Conservation (phyloP, 2,888 invertebrate genomes). For the Lasioglossum malachurum region DNA sequence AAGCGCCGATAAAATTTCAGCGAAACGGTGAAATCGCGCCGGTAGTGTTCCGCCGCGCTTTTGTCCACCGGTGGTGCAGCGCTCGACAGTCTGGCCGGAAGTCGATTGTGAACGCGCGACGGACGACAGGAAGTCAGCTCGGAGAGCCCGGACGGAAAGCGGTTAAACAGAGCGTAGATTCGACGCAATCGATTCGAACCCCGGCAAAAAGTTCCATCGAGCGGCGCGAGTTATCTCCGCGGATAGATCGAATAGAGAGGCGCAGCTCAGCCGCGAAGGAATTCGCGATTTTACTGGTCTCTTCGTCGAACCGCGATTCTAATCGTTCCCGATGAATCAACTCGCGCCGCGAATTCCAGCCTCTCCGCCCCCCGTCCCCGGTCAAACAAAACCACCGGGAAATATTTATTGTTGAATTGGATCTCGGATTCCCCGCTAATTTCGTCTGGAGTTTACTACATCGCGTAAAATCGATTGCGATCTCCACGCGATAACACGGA, state of each 20-base stretch:
- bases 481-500: not conserved
- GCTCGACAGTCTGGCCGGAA: constrained; percentile 67
- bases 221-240: constrained; percentile 2
- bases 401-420: not conserved
- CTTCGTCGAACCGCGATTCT: constrained; percentile 10
- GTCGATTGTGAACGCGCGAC: constrained; percentile 71
- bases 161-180: constrained; percentile 78
- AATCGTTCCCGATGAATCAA: not conserved
- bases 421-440: not conserved
- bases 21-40: not conserved
- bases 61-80: constrained; percentile 39
- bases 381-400: not conserved
- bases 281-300: not conserved
- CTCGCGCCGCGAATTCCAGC: not conserved
- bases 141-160: constrained; percentile 75
- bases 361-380: not conserved
- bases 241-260: constrained; percentile 23
- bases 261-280: constrained; percentile 7
- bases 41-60: constrained; percentile 43
- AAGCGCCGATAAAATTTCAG: not conserved
- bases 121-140: constrained; percentile 75
- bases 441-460: not conserved
- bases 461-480: not conserved
- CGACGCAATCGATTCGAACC: constrained; percentile 47
- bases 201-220: constrained; percentile 22